phyloP scores from a whole-genome alignment of 1,140 invertebrate genomes.

The Hylaeus volcanicus region DNA sequence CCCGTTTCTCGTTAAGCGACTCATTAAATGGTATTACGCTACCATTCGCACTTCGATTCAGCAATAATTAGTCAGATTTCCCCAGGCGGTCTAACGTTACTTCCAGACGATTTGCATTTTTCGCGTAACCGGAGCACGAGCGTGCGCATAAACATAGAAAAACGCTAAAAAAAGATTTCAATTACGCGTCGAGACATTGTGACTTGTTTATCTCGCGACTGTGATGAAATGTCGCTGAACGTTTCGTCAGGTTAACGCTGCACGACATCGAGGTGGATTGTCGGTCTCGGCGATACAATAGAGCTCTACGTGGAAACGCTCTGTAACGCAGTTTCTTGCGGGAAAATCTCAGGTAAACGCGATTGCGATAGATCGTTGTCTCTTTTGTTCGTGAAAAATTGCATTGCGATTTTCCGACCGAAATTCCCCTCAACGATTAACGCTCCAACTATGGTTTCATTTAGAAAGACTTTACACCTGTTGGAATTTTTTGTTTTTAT shows the following conservation, averaged over 20 bases:
- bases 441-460: too few relatives aligned
- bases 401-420: too few relatives aligned
- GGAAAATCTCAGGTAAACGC: not conserved
- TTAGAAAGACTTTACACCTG: too few relatives aligned
- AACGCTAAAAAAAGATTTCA: not conserved
- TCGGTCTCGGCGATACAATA: not conserved
- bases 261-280: not conserved
- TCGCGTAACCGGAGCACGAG: too few relatives aligned
- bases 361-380: not conserved
- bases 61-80: not conserved
- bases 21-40: not conserved
- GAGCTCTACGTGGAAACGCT: not conserved
- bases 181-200: not conserved
- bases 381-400: too few relatives aligned
- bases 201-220: not conserved
- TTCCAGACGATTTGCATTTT: not conserved
- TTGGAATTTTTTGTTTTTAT: too few relatives aligned
- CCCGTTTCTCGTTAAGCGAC: not conserved
- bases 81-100: not conserved
- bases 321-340: not conserved
- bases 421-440: too few relatives aligned
- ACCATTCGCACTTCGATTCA: not conserved
- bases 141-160: not conserved
- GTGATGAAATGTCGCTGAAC: not conserved
- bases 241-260: conserved; percentile 29